Evolutionary conservation across 2,888 invertebrate genomes (phyloP).

Genomic region (Mycalesis mineus): DNA sequence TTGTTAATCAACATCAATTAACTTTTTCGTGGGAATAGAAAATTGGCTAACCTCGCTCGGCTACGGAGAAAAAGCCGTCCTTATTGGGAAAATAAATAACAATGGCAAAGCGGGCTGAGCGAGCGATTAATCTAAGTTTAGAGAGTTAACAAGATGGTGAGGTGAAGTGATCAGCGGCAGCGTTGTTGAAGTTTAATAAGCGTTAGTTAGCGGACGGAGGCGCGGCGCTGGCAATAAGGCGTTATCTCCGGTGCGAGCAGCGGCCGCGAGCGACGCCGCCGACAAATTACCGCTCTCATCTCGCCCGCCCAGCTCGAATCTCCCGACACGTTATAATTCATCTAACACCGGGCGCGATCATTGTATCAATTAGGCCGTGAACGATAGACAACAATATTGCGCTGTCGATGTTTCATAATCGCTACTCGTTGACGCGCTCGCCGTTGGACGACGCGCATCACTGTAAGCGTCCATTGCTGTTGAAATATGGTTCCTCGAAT

Average conservation of each 20-base stretch:
- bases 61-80: constrained; percentile 21
- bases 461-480: constrained; percentile 2
- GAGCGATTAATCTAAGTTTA: constrained; percentile 76
- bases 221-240: constrained; percentile 66
- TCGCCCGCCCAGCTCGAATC: constrained; percentile 33
- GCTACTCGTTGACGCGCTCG: constrained; percentile 2
- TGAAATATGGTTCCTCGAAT: background rate
- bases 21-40: constrained; percentile 6
- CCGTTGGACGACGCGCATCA: background rate
- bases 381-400: constrained; percentile 36
- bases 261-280: constrained; percentile 38
- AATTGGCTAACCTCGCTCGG: constrained; percentile 1
- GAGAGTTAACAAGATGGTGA: constrained; percentile 68
- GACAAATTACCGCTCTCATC: constrained; percentile 52
- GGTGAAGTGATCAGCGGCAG: constrained; percentile 74
- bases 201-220: constrained; percentile 67
- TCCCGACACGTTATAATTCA: constrained; percentile 40
- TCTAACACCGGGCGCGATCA: constrained; percentile 36
- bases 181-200: constrained; percentile 77
- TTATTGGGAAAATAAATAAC: constrained; percentile 57
- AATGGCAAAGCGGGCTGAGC: constrained; percentile 48
- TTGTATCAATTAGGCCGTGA: constrained; percentile 43
- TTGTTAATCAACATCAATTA: background rate
- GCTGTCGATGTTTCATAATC: constrained; percentile 29
- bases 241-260: constrained; percentile 63